These are phyloP conservation scores for Pterocles orientalis DNA, from an alignment of 2,113 vertebrate genomes.

Conservation along the genomic window DNA sequence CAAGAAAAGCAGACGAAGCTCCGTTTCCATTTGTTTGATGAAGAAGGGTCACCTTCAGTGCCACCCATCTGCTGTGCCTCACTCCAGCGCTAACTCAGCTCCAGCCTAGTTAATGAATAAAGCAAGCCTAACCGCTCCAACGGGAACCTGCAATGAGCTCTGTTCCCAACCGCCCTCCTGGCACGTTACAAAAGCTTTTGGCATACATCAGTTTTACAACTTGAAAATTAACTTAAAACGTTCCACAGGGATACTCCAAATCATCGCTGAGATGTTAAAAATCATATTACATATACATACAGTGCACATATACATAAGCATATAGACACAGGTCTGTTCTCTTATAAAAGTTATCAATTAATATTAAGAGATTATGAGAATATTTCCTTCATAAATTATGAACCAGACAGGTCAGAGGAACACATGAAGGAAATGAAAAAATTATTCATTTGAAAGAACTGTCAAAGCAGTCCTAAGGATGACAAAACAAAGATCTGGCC, in stretches of 20 bases:
- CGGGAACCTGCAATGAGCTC: background rate
- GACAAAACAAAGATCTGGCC: background rate
- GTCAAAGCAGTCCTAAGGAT: background rate
- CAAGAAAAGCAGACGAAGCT: background rate
- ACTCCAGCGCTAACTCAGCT: background rate
- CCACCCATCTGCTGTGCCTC: background rate
- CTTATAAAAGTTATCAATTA: background rate
- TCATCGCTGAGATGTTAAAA: background rate
- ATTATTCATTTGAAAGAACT: background rate
- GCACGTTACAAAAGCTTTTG: background rate
- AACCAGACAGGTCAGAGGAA: background rate
- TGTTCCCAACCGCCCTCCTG: background rate
- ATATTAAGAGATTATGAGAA: background rate
- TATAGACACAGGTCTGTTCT: background rate
- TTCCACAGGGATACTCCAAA: background rate
- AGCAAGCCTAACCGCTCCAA: background rate
- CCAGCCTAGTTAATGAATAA: background rate
- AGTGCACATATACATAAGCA: background rate
- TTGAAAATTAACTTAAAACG: background rate
- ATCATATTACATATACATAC: background rate
- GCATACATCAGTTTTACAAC: background rate
- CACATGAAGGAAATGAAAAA: background rate
- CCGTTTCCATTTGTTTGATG: background rate
- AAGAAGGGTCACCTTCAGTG: background rate
- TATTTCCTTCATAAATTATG: background rate